phyloP scores from a whole-genome alignment of 1,140 invertebrate genomes.

The Pollicipes pollicipes region DNA sequence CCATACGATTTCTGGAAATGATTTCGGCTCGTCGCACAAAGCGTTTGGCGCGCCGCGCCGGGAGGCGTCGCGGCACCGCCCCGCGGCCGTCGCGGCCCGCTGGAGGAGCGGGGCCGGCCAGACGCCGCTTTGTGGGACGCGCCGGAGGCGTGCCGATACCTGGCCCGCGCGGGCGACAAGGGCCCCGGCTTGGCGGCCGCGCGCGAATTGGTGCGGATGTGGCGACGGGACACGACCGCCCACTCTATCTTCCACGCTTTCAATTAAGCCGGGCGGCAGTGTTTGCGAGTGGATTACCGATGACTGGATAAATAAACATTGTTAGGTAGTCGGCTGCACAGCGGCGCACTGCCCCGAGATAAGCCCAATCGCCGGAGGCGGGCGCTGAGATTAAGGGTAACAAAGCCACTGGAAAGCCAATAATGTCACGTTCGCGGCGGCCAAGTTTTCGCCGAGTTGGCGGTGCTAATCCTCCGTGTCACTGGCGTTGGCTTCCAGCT shows the following conservation, averaged over 20 bases:
- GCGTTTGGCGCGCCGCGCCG: background rate
- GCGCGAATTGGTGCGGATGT: background rate
- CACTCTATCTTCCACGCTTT: background rate
- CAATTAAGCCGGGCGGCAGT: background rate
- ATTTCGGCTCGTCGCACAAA: background rate
- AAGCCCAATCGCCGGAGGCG: background rate
- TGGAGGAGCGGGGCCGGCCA: too few relatives aligned
- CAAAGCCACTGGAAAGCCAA: background rate
- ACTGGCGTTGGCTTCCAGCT: background rate
- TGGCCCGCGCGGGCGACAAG: background rate
- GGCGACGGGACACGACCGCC: background rate
- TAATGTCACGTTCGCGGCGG: background rate
- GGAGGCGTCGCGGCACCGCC: too few relatives aligned
- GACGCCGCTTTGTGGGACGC: too few relatives aligned
- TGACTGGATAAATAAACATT: background rate
- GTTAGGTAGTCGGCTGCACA: background rate
- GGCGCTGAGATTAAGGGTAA: background rate
- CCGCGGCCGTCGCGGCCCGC: too few relatives aligned
- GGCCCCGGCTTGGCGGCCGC: background rate
- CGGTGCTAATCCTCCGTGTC: background rate
- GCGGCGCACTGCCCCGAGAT: background rate
- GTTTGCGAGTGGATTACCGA: background rate
- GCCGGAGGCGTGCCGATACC: background rate
- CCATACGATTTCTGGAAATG: conserved; percentile 1
- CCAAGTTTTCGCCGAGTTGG: background rate